Evolutionary conservation across 2,888 invertebrate species (phyloP).

Genomic region (Noctuana brunneofusca): DNA sequence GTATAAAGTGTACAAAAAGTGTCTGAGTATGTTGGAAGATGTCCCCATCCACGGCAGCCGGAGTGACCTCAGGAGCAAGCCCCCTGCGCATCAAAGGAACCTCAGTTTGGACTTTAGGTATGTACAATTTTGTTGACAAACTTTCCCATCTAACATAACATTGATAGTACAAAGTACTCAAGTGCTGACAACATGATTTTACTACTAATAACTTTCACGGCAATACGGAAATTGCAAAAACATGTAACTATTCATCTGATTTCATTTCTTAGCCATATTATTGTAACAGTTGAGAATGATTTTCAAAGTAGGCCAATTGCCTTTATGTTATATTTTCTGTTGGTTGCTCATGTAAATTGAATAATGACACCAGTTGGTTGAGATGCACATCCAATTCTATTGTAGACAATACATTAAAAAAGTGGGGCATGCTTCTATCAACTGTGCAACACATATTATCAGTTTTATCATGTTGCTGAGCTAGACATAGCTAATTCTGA

Average conservation of each 20-base stretch:
- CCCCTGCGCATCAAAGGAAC: constrained; percentile 90
- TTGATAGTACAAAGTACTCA: not conserved
- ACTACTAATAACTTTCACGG: constrained; percentile 1
- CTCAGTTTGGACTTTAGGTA: constrained; percentile 95
- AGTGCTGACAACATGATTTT: not conserved
- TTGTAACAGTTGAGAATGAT: not conserved
- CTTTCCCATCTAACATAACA: constrained; percentile 2
- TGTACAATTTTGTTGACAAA: constrained; percentile 39
- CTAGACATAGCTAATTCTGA: not conserved
- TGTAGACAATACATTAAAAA: constrained; percentile 11
- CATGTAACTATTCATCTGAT: too few species aligned
- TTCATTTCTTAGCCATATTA: not conserved
- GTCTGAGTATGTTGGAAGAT: constrained; percentile 81
- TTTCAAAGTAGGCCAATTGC: constrained; percentile 14
- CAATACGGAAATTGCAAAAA: not conserved
- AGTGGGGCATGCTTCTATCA: not conserved
- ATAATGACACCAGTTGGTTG: constrained; percentile 9
- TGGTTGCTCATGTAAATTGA: constrained; percentile 17
- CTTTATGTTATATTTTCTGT: not conserved
- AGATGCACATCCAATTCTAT: constrained; percentile 7
- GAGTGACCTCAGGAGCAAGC: constrained; percentile 66
- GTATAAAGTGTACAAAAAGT: constrained; percentile 64
- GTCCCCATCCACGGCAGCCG: constrained; percentile 79
- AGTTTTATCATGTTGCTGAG: not conserved
- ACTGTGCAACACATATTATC: not conserved